Conservation (phyloP, 2,888 invertebrate species). For the Tiphia femorata region DNA sequence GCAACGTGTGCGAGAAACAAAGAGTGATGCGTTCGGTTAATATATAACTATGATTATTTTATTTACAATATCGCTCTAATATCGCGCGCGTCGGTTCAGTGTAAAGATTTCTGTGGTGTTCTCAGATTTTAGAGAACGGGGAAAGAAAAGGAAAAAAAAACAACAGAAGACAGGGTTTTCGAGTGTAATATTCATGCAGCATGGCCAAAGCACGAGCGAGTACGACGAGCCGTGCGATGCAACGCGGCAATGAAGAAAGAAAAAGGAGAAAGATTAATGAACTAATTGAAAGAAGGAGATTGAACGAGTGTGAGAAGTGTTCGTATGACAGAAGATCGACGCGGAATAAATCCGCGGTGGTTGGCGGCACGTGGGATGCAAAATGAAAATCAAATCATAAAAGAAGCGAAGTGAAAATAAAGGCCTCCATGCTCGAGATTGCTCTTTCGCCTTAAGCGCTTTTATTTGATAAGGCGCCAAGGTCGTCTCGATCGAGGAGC, state of each 20-base stretch:
- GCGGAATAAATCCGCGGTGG: constrained; percentile 44
- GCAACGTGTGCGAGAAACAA: no score
- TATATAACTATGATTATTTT: no score
- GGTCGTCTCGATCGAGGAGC: constrained; percentile 4
- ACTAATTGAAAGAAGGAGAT: neutral
- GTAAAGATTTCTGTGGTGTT: no score
- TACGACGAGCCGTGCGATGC: constrained; percentile 30
- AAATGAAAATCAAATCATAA: constrained; percentile 9
- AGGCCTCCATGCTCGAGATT: constrained; percentile 32
- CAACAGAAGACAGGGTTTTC: constrained; percentile 18
- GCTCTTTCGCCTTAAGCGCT: constrained; percentile 6
- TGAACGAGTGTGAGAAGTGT: neutral
- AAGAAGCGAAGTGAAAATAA: no score
- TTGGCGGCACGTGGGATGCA: constrained; percentile 52
- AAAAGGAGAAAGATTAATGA: neutral
- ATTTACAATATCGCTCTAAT: no score
- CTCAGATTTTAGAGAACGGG: no score
- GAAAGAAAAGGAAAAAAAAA: constrained; percentile 16
- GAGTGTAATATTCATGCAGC: constrained; percentile 58
- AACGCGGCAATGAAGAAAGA: constrained; percentile 12
- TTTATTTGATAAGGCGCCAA: neutral
- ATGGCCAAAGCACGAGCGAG: constrained; percentile 64
- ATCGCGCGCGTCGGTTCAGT: no score
- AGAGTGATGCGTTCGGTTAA: no score
- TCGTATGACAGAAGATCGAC: neutral